phyloP scores from a whole-genome alignment of 2,113 vertebrate genomes.

The Progne subis region DNA sequence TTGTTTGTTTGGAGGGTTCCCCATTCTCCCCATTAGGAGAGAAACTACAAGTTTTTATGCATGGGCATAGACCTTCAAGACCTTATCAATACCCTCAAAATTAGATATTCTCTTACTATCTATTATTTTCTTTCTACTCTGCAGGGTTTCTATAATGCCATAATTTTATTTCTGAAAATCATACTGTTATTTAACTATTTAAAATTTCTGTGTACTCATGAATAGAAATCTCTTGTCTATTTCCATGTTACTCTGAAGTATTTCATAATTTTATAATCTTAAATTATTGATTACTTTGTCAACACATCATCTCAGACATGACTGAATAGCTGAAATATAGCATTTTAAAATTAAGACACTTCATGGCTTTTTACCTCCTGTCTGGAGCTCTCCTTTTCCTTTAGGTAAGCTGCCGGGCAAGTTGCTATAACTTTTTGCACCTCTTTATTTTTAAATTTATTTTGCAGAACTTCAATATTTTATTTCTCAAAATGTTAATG shows the following conservation, averaged over 20 bases:
- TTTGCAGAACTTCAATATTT: background rate
- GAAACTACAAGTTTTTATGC: background rate
- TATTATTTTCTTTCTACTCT: background rate
- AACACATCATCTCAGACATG: background rate
- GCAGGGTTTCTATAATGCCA: background rate
- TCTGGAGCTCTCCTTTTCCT: background rate
- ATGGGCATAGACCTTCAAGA: background rate
- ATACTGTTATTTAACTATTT: background rate
- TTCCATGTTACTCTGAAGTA: background rate
- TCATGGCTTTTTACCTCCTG: rapidly evolving
- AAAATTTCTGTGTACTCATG: rapidly evolving
- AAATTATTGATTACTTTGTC: background rate
- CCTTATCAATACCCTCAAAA: background rate
- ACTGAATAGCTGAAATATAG: background rate
- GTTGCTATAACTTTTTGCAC: background rate
- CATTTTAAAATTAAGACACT: background rate
- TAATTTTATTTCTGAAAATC: background rate
- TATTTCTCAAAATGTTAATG: background rate
- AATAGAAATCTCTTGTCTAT: background rate
- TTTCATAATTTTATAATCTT: background rate
- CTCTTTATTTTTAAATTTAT: background rate
- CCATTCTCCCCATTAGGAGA: background rate
- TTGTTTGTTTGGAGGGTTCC: background rate
- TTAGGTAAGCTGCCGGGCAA: background rate
- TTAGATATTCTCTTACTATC: background rate